These are phyloP conservation scores for Cossypha heuglini DNA, from an alignment of 2,797 vertebrate genomes.

Conservation along the genomic window DNA sequence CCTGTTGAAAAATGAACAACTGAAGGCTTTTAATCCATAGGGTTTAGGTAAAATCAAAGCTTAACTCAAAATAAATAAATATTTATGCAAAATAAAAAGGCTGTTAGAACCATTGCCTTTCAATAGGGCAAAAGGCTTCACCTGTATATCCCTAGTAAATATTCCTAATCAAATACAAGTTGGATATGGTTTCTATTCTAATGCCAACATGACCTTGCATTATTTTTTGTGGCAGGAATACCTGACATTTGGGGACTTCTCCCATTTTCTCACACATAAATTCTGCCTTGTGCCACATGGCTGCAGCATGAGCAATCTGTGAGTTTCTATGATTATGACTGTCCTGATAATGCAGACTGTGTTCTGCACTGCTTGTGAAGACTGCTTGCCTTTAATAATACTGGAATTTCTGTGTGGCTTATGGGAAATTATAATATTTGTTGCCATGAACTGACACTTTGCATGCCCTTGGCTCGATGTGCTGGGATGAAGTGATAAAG, in stretches of 20 bases:
- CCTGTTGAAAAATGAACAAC: not conserved
- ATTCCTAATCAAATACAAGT: not conserved
- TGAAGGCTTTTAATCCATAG: not conserved
- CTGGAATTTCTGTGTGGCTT: not conserved
- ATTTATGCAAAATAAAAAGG: not conserved
- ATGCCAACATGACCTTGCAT: not conserved
- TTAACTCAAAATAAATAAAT: not conserved
- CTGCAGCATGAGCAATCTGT: not conserved
- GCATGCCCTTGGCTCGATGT: not conserved
- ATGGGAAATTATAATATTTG: not conserved
- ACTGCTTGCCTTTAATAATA: not conserved
- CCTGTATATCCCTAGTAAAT: not conserved
- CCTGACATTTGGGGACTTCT: not conserved
- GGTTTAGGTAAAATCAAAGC: not conserved
- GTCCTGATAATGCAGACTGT: not conserved
- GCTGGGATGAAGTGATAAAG: not conserved
- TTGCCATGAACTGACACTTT: not conserved
- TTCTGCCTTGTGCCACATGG: not conserved
- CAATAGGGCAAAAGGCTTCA: not conserved
- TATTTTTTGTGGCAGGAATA: not conserved
- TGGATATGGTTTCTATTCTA: not conserved
- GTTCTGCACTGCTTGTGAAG: not conserved
- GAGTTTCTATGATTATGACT: not conserved
- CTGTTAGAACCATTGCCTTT: not conserved
- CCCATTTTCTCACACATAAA: not conserved